Conservation (phyloP, 1,140 invertebrate species). For the Hyphantria cunea region DNA sequence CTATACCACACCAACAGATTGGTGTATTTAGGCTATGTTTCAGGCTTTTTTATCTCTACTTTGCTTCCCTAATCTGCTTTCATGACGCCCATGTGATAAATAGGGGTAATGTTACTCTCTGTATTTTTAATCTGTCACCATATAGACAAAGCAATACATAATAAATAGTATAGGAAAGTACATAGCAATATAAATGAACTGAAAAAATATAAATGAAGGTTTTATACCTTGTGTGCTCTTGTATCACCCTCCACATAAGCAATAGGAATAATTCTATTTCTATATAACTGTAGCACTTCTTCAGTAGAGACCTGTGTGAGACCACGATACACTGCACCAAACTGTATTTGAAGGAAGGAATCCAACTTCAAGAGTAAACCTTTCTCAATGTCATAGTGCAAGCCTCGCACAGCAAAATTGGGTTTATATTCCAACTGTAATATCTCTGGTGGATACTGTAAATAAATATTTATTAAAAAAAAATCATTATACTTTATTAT, state of each 20-base stretch:
- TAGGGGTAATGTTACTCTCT: too few relatives aligned
- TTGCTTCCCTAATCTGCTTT: too few relatives aligned
- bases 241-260: constrained; percentile 89
- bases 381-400: constrained; percentile 98
- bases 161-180: too few relatives aligned
- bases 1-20: too few relatives aligned
- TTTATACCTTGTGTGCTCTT: constrained; percentile 75
- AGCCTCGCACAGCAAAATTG: constrained; percentile 94
- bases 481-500: too few relatives aligned
- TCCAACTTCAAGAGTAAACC: constrained; percentile 97
- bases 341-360: constrained; percentile 97
- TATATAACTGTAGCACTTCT: constrained; percentile 93
- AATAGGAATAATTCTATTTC: constrained; percentile 92
- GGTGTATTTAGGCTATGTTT: too few relatives aligned
- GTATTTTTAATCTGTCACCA: too few relatives aligned
- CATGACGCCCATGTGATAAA: too few relatives aligned
- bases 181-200: neutral
- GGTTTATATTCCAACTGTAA: constrained; percentile 91
- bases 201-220: neutral
- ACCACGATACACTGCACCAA: constrained; percentile 96
- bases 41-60: too few relatives aligned
- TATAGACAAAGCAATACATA: too few relatives aligned
- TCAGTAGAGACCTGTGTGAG: constrained; percentile 90
- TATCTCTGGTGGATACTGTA: constrained; percentile 95
- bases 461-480: constrained; percentile 35